Percentiles rank a stretch among this genome's conserved stretches.
Conservation (phyloP, 2,888 invertebrate species). For the Pyrocoelia pectoralis region DNA sequence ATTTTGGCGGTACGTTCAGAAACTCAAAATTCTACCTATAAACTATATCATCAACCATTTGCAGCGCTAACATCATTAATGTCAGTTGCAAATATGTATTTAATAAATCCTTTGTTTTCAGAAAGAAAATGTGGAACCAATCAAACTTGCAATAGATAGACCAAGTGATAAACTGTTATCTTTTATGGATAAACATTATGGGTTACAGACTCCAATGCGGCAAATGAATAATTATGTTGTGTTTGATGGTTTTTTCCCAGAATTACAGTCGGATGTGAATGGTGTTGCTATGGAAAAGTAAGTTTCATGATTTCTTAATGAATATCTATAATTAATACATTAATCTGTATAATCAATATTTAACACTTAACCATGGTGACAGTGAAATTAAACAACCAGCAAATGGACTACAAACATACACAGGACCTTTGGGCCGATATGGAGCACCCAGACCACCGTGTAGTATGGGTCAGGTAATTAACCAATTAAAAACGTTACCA, state of each 20-base stretch:
- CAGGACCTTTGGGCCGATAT: constrained; percentile 66
- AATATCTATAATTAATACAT: not conserved
- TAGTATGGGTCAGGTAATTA: constrained; percentile 71
- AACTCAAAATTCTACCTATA: too few relatives aligned
- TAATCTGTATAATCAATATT: constrained; percentile 31
- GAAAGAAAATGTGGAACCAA: constrained; percentile 73
- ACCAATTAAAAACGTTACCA: too few relatives aligned
- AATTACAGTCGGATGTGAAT: constrained; percentile 17
- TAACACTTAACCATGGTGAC: constrained; percentile 31
- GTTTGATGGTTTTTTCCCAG: constrained; percentile 79
- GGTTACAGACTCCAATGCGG: constrained; percentile 69
- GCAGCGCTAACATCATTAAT: too few relatives aligned
- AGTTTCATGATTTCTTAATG: not conserved
- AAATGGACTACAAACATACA: constrained; percentile 56
- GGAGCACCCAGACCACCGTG: constrained; percentile 70
- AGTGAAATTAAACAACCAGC: constrained; percentile 48
- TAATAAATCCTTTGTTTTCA: constrained; percentile 55
- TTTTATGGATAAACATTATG: constrained; percentile 87
- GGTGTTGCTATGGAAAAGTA: constrained; percentile 40
- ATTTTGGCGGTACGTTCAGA: too few relatives aligned
- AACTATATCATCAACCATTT: too few relatives aligned
- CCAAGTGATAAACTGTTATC: constrained; percentile 89
- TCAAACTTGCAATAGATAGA: constrained; percentile 88
- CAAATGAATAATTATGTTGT: constrained; percentile 91
- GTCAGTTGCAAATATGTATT: too few relatives aligned